Evolutionary conservation across 2,113 vertebrate genomes (phyloP), one percentile per base, ranked within the genome.

Genomic region (Cettia cetti): DNA sequence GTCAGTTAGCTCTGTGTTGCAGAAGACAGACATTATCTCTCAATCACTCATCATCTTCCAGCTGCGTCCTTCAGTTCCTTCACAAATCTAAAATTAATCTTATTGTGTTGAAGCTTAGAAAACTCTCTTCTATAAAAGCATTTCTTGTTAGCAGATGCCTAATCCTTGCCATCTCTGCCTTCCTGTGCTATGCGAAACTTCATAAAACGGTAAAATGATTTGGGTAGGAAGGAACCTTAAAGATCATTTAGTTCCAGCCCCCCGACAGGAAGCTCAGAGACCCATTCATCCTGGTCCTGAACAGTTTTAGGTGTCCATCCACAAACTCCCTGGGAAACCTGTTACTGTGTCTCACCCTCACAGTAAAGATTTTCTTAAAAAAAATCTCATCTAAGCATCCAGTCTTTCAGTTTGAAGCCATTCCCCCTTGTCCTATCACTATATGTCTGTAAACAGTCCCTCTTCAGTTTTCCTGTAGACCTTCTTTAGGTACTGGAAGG

Each of bases 71-170:
- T 89, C 69, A 78, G 13, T 17, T 75, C 35, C 35, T 71, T 84
- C 65, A 82, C 15, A 40, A 75, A 66, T 70, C 63, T 77, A 47
- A 87, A 93, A 66, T 59, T 13, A 79, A 50, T 63, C 17, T 74
- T 40, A 21, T 45, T 50, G 49, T 23, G 56, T 6, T 49, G 76
- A 57, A 91, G 14, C 42, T 92, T 49, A 53, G 45, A 77, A 90
- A 93, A 92, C 6, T 44, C 23, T 59, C 52, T 82, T 80, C 16
- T 66, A 20, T 63, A 20, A 37, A 90, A 70, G 4, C 7, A 3
- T 89, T 89, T 90, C 80, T 66, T 75, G 24, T 59, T 86, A 74
- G 40, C 13, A 92, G 47, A 53, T 69, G 74, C 57, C 23, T 80
- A 90, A 66, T 66, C 64, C 19, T 74, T 74, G 39, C 35, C 30